A percentile compares a stretch with the other conserved stretches of the same genome.
Conservation (phyloP, 2,888 invertebrate genomes). For the Tricholauxania praeusta region DNA sequence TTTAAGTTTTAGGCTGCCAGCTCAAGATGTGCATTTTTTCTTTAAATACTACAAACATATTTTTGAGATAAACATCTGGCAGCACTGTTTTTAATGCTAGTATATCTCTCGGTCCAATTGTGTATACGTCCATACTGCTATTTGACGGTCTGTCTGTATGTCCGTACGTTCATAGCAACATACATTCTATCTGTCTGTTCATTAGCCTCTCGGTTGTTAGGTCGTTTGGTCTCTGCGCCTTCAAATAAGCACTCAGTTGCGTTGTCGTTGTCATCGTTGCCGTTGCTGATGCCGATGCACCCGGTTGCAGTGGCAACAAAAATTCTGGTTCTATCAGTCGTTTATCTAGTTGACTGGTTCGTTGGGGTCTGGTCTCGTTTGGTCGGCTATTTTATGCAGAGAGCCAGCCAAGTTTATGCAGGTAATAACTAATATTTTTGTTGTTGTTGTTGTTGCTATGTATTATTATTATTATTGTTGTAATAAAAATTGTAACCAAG, state of each 20-base stretch:
- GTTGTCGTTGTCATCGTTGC: neutral
- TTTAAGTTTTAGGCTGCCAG: too few relatives aligned
- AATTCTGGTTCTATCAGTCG: neutral
- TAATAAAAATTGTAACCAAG: constrained; percentile 28
- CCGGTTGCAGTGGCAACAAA: too few relatives aligned
- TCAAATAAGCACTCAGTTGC: neutral
- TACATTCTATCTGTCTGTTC: constrained; percentile 16
- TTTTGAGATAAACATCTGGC: too few relatives aligned
- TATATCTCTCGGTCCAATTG: too few relatives aligned
- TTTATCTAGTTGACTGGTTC: too few relatives aligned
- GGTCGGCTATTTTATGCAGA: too few relatives aligned
- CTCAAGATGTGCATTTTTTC: too few relatives aligned
- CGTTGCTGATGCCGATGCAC: neutral
- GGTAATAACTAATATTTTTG: neutral
- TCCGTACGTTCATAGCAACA: neutral
- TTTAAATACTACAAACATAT: too few relatives aligned
- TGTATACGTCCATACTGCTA: neutral
- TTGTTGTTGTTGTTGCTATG: constrained; percentile 2
- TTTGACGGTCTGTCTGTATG: neutral
- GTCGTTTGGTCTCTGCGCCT: neutral
- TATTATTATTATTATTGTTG: constrained; percentile 12
- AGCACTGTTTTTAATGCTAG: too few relatives aligned
- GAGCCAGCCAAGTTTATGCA: neutral
- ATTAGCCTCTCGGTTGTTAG: neutral
- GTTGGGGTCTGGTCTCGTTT: too few relatives aligned